Percentiles rank a stretch among this genome's conserved stretches.
Conservation (phyloP, 1,140 invertebrate genomes). For the Chrysoperla carnea region DNA sequence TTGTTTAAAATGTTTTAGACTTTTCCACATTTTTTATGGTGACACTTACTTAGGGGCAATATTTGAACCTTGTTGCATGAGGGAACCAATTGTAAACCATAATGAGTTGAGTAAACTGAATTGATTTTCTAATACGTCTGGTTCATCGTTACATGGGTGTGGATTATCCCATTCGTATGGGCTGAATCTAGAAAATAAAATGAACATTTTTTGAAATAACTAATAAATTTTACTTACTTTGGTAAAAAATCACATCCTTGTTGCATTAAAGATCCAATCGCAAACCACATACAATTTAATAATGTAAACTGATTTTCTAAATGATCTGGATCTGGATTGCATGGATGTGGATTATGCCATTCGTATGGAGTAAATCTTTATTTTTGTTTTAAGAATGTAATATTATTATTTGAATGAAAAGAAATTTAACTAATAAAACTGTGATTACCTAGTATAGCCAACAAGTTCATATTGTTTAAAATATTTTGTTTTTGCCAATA, state of each 20-base stretch:
- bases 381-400: not conserved
- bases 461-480: too few relatives aligned
- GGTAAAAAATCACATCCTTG: conserved; percentile 82
- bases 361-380: conserved; percentile 79
- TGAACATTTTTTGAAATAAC: not conserved
- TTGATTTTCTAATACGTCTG: conserved; percentile 67
- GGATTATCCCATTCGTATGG: conserved; percentile 83
- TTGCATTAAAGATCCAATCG: conserved; percentile 85
- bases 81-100: conserved; percentile 76
- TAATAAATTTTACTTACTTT: conserved; percentile 44
- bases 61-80: conserved; percentile 86
- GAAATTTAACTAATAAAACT: too few relatives aligned
- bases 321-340: conserved; percentile 56
- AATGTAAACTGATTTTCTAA: conserved; percentile 83
- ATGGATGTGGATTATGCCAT: conserved; percentile 78
- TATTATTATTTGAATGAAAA: too few relatives aligned
- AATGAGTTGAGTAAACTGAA: conserved; percentile 75
- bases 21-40: not conserved
- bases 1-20: too few relatives aligned
- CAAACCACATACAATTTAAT: conserved; percentile 90
- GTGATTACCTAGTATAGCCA: too few relatives aligned
- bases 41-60: conserved; percentile 49
- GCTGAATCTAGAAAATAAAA: conserved; percentile 46
- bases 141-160: conserved; percentile 60
- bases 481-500: too few relatives aligned